phyloP scores from a whole-genome alignment of 1,140 invertebrate species.

The Papilio machaon region DNA sequence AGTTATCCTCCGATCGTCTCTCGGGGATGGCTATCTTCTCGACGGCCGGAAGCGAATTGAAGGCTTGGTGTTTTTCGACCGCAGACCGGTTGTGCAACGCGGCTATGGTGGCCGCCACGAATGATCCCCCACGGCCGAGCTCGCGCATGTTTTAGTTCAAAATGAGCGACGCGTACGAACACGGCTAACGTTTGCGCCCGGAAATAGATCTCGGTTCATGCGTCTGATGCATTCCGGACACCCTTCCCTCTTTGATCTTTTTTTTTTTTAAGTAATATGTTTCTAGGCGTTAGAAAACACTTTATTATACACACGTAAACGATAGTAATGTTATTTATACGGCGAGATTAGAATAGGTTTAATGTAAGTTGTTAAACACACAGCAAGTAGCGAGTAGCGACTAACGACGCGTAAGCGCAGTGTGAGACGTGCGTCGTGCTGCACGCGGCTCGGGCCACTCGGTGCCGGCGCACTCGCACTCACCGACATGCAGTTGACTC shows the following conservation, averaged over 20 bases:
- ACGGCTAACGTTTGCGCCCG: conserved; percentile 70
- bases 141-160: conserved; percentile 77
- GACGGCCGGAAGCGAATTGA: conserved; percentile 59
- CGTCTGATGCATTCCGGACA: conserved; percentile 69
- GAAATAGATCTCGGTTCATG: conserved; percentile 75
- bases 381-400: conserved; percentile 45
- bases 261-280: conserved; percentile 50
- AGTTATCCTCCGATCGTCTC: conserved; percentile 54
- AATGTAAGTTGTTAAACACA: conserved; percentile 47
- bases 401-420: conserved; percentile 58
- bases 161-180: conserved; percentile 74
- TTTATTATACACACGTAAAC: conserved; percentile 45
- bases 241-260: conserved; percentile 65
- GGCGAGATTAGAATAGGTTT: conserved; percentile 42
- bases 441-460: conserved; percentile 57
- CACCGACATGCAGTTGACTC: conserved; percentile 74
- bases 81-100: conserved; percentile 72
- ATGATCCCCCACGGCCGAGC: conserved; percentile 78
- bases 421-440: conserved; percentile 56
- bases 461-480: conserved; percentile 54
- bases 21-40: conserved; percentile 55
- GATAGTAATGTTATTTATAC: conserved; percentile 49
- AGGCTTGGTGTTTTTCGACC: conserved; percentile 57
- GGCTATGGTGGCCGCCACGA: conserved; percentile 79
- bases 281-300: conserved; percentile 49